These are phyloP conservation scores for Venusia cambrica DNA, from an alignment of 2,888 invertebrate genomes.

Conservation along the genomic window DNA sequence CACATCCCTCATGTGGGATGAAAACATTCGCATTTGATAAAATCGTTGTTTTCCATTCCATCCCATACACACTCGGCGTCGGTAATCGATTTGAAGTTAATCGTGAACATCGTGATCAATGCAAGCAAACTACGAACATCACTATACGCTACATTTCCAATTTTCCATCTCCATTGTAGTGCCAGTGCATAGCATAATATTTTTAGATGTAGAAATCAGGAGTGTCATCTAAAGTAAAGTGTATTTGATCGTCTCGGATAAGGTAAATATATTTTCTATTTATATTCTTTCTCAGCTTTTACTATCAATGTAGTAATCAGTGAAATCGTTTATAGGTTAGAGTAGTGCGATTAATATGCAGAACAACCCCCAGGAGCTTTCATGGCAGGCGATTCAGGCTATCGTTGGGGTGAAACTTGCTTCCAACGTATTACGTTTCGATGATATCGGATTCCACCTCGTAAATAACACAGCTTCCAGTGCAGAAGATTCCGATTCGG, in stretches of 20 bases:
- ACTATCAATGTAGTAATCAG: constrained; percentile 58
- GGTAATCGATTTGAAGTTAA: too few species aligned
- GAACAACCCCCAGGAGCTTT: constrained; percentile 82
- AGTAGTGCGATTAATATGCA: constrained; percentile 80
- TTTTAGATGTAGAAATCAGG: constrained; percentile 80
- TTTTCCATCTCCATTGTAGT: constrained; percentile 25
- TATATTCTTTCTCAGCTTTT: constrained; percentile 34
- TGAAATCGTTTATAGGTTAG: constrained; percentile 79
- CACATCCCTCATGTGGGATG: too few species aligned
- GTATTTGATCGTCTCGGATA: constrained; percentile 56
- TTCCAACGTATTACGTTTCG: constrained; percentile 75
- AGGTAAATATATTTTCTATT: constrained; percentile 57
- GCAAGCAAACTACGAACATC: constrained; percentile 2
- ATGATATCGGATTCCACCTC: constrained; percentile 77
- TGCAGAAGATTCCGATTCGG: constrained; percentile 75
- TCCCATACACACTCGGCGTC: too few species aligned
- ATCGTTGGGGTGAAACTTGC: constrained; percentile 80
- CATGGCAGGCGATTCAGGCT: constrained; percentile 81
- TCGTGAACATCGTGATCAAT: too few species aligned
- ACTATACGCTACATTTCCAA: constrained; percentile 13
- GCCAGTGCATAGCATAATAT: constrained; percentile 67
- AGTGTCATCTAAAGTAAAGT: constrained; percentile 66
- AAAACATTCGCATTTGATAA: too few species aligned
- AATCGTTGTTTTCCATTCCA: too few species aligned
- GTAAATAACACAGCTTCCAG: constrained; percentile 70